phyloP scores from a whole-genome alignment of 2,797 vertebrate species.

The Caiman crocodilus region DNA sequence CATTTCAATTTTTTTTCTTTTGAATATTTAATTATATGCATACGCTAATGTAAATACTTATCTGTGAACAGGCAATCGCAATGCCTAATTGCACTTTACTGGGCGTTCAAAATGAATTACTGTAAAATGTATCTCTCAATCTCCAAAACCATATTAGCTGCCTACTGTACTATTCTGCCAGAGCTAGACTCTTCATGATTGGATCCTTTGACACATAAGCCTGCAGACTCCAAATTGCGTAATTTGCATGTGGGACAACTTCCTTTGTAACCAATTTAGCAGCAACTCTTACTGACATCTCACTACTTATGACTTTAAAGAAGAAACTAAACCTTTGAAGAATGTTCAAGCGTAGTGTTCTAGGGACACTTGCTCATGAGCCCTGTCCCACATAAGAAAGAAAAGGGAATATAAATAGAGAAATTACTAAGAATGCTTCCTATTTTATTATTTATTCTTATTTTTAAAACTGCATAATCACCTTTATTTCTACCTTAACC shows the following conservation, averaged over 20 bases:
- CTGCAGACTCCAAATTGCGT: background rate
- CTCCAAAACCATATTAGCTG: conserved; percentile 4
- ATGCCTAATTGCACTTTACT: background rate
- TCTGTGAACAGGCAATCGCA: background rate
- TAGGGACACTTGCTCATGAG: conserved; percentile 37
- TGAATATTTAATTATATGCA: background rate
- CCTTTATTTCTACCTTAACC: background rate
- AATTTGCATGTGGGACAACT: conserved; percentile 7
- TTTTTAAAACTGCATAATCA: conserved; percentile 40
- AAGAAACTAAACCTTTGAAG: background rate
- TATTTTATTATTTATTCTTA: background rate
- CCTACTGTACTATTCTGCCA: background rate
- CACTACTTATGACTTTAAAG: background rate
- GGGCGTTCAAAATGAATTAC: background rate
- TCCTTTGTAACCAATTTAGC: conserved; percentile 28
- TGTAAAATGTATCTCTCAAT: background rate
- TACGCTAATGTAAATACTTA: background rate
- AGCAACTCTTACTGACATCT: background rate
- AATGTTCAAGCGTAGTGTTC: conserved; percentile 15
- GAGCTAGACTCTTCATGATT: background rate
- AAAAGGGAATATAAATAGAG: conserved; percentile 32
- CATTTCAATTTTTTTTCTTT: background rate
- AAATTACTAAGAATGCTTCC: background rate
- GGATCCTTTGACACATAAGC: conserved; percentile 9
- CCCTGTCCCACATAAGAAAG: conserved; percentile 7